Percentiles rank a stretch among this genome's conserved stretches.
Evolutionary conservation across 1,140 invertebrate species (phyloP).

Genomic region (Phymorhynchus buccinoides): DNA sequence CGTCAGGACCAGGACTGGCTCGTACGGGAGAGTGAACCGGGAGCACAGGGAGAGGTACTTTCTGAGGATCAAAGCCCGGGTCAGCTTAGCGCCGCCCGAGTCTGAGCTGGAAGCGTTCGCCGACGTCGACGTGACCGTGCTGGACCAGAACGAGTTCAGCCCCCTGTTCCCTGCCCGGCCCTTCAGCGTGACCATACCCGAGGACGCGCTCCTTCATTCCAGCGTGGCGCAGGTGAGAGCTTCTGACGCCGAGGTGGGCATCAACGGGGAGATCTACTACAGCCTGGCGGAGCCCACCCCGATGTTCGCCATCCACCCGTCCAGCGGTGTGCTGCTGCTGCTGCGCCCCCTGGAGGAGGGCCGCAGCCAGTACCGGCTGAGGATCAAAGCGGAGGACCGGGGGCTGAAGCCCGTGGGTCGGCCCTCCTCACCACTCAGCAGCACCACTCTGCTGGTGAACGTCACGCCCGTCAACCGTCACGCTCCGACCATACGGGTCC

Average conservation of each 20-base stretch:
- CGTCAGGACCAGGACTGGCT: constrained; percentile 88
- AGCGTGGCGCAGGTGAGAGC: constrained; percentile 79
- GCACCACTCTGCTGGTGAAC: constrained; percentile 82
- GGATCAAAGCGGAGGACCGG: constrained; percentile 87
- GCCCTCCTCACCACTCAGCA: constrained; percentile 74
- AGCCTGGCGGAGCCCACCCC: constrained; percentile 88
- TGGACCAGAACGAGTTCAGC: constrained; percentile 93
- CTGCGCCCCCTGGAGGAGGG: constrained; percentile 80
- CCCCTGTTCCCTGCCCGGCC: constrained; percentile 91
- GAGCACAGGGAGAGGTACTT: constrained; percentile 89
- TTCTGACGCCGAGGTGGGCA: constrained; percentile 93
- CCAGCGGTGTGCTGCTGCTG: constrained; percentile 89
- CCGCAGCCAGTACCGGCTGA: constrained; percentile 79
- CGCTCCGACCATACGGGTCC: constrained; percentile 86
- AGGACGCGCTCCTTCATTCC: constrained; percentile 88
- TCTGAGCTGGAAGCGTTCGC: constrained; percentile 80
- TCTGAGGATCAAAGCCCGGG: constrained; percentile 85
- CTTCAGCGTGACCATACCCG: constrained; percentile 88
- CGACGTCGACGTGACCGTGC: constrained; percentile 84
- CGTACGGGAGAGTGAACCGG: constrained; percentile 88
- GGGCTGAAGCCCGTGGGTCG: constrained; percentile 78
- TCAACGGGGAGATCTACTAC: constrained; percentile 97
- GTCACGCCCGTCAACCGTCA: constrained; percentile 90
- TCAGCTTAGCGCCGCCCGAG: constrained; percentile 73
- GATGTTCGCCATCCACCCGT: constrained; percentile 92